These are phyloP conservation scores for Crax fasciolata DNA, from an alignment of 2,797 vertebrate genomes.

Conservation along the genomic window DNA sequence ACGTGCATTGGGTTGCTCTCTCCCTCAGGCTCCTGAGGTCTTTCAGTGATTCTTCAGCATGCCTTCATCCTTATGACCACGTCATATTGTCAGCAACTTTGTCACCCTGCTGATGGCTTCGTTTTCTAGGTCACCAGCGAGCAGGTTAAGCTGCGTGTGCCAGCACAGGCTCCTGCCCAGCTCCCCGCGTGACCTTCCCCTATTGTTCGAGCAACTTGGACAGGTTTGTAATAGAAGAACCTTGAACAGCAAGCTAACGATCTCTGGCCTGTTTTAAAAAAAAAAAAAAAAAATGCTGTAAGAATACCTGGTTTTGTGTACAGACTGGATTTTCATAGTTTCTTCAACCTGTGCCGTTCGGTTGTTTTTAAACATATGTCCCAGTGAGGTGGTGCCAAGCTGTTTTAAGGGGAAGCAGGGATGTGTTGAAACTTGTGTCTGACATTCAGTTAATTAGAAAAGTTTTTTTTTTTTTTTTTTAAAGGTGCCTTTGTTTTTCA, in stretches of 20 bases:
- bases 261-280: background rate
- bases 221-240: background rate
- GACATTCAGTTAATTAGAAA: background rate
- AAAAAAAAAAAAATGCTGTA: background rate
- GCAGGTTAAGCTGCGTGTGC: background rate
- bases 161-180: background rate
- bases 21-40: background rate
- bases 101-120: rapidly evolving
- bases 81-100: rapidly evolving
- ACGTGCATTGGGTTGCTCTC: rapidly evolving
- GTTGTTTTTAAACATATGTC: background rate
- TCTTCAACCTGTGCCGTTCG: background rate
- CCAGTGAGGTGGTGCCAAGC: constrained; percentile 46
- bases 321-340: background rate
- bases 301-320: background rate
- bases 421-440: constrained; percentile 56
- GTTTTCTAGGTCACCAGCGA: rapidly evolving
- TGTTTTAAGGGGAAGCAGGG: constrained; percentile 46
- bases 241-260: background rate
- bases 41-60: background rate
- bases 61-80: background rate
- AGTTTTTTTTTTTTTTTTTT: background rate
- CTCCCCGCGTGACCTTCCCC: background rate
- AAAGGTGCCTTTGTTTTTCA: background rate
- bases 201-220: background rate